Evolutionary conservation across 2,113 vertebrate species (phyloP).

Genomic region (Eupsittula cactorum): DNA sequence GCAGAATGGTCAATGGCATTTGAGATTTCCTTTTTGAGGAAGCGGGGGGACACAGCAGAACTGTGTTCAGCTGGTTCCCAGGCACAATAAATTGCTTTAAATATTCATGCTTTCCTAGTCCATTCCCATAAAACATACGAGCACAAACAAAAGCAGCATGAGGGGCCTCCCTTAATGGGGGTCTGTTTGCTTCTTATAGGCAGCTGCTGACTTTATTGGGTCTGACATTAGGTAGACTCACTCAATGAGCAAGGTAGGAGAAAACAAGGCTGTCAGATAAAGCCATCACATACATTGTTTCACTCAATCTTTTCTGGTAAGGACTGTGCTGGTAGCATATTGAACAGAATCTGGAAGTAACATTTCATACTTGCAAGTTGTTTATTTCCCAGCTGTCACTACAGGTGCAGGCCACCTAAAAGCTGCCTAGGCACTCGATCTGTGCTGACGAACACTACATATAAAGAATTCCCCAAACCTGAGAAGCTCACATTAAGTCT

Average conservation of each 20-base stretch:
- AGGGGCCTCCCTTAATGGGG: constrained; percentile 36
- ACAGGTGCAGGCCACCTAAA: neutral
- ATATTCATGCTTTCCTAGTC: constrained; percentile 30
- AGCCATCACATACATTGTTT: neutral
- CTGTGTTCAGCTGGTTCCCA: neutral
- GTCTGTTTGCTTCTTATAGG: neutral
- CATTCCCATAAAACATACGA: constrained; percentile 27
- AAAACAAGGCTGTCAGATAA: neutral
- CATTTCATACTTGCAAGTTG: neutral
- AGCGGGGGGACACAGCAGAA: neutral
- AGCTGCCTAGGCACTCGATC: neutral
- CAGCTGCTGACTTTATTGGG: constrained; percentile 31
- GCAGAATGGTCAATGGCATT: neutral
- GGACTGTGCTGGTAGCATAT: neutral
- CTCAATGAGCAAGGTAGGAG: neutral
- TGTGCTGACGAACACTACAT: neutral
- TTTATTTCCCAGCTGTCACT: neutral
- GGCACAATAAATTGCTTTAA: constrained; percentile 10
- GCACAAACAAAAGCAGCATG: constrained; percentile 46
- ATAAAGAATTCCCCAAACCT: neutral
- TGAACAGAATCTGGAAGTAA: neutral
- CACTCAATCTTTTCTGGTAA: neutral
- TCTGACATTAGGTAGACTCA: neutral
- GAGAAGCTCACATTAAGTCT: neutral
- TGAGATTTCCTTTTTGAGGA: neutral